These are phyloP conservation scores for Dryococelus australis DNA, from an alignment of 2,888 invertebrate species.

Conservation along the genomic window DNA sequence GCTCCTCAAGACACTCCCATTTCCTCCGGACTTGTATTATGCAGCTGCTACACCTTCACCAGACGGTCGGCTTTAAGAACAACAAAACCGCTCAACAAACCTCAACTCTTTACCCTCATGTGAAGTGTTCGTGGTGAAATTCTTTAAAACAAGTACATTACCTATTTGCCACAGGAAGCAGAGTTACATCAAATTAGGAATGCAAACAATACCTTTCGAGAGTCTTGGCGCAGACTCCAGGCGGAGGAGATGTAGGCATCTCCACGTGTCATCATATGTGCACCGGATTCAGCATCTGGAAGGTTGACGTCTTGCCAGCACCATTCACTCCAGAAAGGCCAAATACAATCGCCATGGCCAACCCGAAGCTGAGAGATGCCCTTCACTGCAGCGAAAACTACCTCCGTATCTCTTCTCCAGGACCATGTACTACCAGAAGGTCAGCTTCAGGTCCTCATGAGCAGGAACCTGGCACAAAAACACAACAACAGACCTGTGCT, in stretches of 20 bases:
- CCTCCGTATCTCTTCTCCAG: conserved; percentile 69
- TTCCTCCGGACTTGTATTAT: too few species aligned
- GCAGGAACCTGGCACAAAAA: neutral
- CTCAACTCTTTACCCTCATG: too few species aligned
- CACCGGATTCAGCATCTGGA: conserved; percentile 65
- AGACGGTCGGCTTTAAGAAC: too few species aligned
- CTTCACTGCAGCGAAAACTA: conserved; percentile 65
- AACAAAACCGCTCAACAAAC: too few species aligned
- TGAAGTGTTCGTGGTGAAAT: too few species aligned
- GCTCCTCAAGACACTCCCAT: too few species aligned
- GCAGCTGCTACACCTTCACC: too few species aligned
- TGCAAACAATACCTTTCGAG: conserved; percentile 33
- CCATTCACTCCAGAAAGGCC: conserved; percentile 62
- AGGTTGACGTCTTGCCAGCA: conserved; percentile 64
- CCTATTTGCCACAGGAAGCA: too few species aligned
- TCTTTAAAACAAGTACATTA: too few species aligned
- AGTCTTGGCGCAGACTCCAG: conserved; percentile 54
- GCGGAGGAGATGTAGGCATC: conserved; percentile 57
- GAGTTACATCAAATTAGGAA: neutral
- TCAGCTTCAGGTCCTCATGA: conserved; percentile 51
- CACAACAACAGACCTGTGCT: too few species aligned
- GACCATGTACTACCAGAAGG: conserved; percentile 64
- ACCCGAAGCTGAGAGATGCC: conserved; percentile 74
- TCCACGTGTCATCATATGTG: conserved; percentile 57
- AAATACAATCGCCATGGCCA: conserved; percentile 60